Evolutionary conservation across 2,888 invertebrate species (phyloP).

Genomic region (Hedya salicella): DNA sequence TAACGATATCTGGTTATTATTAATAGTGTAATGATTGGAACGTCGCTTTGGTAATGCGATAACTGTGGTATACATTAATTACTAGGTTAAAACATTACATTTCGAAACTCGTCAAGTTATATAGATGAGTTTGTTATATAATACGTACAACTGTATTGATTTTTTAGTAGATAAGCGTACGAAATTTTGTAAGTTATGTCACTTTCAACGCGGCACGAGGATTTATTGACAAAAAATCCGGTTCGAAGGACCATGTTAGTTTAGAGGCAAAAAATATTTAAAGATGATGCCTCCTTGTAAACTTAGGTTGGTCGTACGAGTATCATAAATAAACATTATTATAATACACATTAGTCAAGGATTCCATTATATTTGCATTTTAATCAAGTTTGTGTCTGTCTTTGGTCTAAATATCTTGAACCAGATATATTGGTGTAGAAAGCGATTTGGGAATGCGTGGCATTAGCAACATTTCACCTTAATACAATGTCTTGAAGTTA

Average conservation of each 20-base stretch:
- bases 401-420: not conserved
- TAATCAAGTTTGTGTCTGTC: not conserved
- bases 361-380: not conserved
- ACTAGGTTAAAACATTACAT: not conserved
- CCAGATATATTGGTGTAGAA: not conserved
- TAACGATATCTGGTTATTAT: constrained; percentile 21
- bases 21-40: constrained; percentile 18
- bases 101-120: not conserved
- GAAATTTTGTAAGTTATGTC: not conserved
- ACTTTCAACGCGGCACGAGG: not conserved
- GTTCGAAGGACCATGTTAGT: constrained; percentile 34
- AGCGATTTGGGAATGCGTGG: not conserved
- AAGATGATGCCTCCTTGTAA: not conserved
- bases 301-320: constrained; percentile 1
- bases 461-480: not conserved
- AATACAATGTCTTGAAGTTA: not conserved
- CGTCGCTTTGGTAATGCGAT: constrained; percentile 19
- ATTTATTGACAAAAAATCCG: constrained; percentile 22
- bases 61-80: constrained; percentile 2
- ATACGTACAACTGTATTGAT: not conserved
- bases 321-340: not conserved
- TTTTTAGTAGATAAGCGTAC: not conserved
- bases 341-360: not conserved
- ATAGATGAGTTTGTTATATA: not conserved
- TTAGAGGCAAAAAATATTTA: not conserved